phyloP scores from a whole-genome alignment of 2,113 vertebrate genomes.

The Sorex fumeus region DNA sequence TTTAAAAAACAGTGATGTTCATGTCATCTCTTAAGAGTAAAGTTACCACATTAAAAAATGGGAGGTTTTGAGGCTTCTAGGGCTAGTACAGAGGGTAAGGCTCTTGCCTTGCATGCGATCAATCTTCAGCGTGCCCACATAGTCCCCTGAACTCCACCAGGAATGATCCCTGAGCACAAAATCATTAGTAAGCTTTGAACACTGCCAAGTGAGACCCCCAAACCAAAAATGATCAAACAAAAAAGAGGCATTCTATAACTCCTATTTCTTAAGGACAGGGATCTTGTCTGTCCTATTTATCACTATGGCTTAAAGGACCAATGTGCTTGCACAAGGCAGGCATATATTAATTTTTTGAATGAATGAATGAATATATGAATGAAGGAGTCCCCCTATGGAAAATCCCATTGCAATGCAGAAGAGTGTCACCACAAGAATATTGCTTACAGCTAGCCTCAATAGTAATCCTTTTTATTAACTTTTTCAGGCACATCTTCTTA shows the following conservation, averaged over 20 bases:
- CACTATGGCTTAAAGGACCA: background rate
- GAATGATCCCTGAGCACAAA: no score
- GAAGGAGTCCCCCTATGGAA: background rate
- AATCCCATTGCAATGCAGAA: conserved; percentile 4
- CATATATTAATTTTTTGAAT: background rate
- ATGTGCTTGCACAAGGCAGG: background rate
- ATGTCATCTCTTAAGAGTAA: background rate
- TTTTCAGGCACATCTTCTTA: background rate
- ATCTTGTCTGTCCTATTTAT: background rate
- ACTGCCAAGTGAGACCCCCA: no score
- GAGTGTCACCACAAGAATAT: background rate
- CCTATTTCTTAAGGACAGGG: background rate
- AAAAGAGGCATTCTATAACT: background rate
- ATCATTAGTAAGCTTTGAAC: no score
- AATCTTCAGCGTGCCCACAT: no score
- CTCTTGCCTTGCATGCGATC: no score
- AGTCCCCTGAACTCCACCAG: background rate
- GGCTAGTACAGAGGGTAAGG: no score
- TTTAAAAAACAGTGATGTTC: no score
- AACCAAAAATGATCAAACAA: no score
- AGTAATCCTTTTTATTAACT: background rate
- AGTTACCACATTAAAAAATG: background rate
- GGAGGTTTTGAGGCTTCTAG: no score
- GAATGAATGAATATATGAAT: background rate
- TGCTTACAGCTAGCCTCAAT: background rate